A percentile compares a stretch with the other conserved stretches of the same genome.
Evolutionary conservation across 2,888 invertebrate species (phyloP).

Genomic region (Drosophila peninsularis): DNA sequence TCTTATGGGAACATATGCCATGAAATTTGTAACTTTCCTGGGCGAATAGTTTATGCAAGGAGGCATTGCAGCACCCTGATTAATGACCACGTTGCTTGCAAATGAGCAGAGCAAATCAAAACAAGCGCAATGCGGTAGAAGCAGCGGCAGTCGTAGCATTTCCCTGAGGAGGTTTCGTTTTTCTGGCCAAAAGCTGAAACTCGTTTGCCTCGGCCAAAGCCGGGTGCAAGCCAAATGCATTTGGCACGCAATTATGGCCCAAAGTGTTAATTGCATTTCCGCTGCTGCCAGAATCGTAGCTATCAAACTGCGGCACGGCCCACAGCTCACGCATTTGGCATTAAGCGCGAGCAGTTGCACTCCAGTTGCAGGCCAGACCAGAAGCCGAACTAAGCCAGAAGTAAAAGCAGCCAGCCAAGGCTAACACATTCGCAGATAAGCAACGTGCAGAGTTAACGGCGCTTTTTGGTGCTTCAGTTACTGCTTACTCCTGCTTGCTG

Average conservation of each 20-base stretch:
- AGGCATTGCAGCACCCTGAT: constrained; percentile 46
- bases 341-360: constrained; percentile 42
- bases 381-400: constrained; percentile 33
- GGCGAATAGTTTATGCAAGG: not conserved
- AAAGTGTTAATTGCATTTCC: constrained; percentile 80
- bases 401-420: constrained; percentile 38
- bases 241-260: constrained; percentile 78
- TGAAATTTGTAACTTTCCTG: constrained; percentile 12
- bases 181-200: constrained; percentile 28
- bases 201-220: constrained; percentile 22
- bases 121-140: constrained; percentile 44
- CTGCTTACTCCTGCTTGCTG: not conserved
- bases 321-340: constrained; percentile 78
- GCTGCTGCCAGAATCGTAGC: constrained; percentile 41
- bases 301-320: constrained; percentile 66
- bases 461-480: constrained; percentile 28
- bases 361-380: constrained; percentile 25
- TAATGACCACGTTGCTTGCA: constrained; percentile 62
- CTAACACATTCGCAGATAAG: constrained; percentile 66
- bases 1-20: constrained; percentile 8
- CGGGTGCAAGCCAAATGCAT: constrained; percentile 62
- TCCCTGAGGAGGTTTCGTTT: constrained; percentile 2
- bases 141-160: constrained; percentile 4
- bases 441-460: constrained; percentile 59
- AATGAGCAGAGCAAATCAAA: constrained; percentile 73